Conservation (phyloP, 2,888 invertebrate genomes). For the Drosophila anomalata region DNA sequence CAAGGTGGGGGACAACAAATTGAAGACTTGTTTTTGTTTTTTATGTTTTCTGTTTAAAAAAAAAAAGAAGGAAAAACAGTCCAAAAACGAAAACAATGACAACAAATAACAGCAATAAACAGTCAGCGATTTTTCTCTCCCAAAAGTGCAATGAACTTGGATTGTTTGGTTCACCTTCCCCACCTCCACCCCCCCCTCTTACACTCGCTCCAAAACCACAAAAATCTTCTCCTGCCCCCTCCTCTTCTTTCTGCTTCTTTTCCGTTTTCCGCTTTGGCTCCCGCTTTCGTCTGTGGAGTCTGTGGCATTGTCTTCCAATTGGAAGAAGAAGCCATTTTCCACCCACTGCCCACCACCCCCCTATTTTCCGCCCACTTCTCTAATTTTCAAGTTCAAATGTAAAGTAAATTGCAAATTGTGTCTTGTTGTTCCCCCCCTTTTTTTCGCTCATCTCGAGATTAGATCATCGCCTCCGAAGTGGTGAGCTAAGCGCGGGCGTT, state of each 20-base stretch:
- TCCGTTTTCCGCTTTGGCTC: slow-evolving; percentile 42
- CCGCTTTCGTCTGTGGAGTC: slow-evolving; percentile 12
- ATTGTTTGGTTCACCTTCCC: too few relatives aligned
- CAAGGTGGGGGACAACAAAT: slow-evolving; percentile 28
- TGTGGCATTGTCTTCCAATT: slow-evolving; percentile 15
- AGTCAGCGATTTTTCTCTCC: slow-evolving; percentile 66
- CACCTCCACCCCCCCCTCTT: too few relatives aligned
- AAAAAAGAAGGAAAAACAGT: slow-evolving; percentile 11
- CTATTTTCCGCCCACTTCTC: neutral
- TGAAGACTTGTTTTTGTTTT: neutral
- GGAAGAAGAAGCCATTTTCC: neutral
- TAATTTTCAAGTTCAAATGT: slow-evolving; percentile 26
- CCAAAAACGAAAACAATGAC: slow-evolving; percentile 27
- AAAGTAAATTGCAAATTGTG: slow-evolving; percentile 23
- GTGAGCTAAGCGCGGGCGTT: slow-evolving; percentile 67
- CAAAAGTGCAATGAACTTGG: slow-evolving; percentile 63
- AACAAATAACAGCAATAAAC: slow-evolving; percentile 54
- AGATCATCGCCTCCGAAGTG: slow-evolving; percentile 51
- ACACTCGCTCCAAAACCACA: slow-evolving; percentile 7
- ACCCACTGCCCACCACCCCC: neutral
- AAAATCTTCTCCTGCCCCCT: slow-evolving; percentile 10
- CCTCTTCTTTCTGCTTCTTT: slow-evolving; percentile 15
- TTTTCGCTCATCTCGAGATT: slow-evolving; percentile 46
- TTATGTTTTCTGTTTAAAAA: slow-evolving; percentile 17
- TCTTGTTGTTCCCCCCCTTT: neutral